A percentile compares a stretch with the other conserved stretches of the same genome.
phyloP scores from a whole-genome alignment of 2,888 invertebrate genomes.

The Sericinus montela region DNA sequence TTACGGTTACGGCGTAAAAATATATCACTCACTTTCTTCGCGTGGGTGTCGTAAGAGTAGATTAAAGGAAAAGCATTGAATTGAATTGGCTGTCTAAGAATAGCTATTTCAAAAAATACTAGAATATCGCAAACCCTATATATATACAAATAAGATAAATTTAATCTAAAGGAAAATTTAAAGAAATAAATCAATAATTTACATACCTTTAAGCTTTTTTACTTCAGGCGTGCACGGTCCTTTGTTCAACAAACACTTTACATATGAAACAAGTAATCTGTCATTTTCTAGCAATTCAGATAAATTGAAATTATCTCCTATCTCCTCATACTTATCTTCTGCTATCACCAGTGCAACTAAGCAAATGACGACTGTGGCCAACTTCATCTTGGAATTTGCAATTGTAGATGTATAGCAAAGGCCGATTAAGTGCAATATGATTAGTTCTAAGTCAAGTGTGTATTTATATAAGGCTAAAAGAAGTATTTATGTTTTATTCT shows the following conservation, averaged over 20 bases:
- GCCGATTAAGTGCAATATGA: slow-evolving; percentile 17
- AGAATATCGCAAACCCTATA: too few species aligned
- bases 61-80: too few species aligned
- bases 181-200: background rate
- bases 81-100: too few species aligned
- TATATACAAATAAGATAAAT: too few species aligned
- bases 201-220: slow-evolving; percentile 83
- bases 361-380: slow-evolving; percentile 38
- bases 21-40: too few species aligned
- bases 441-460: slow-evolving; percentile 20
- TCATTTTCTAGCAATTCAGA: slow-evolving; percentile 83
- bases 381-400: slow-evolving; percentile 39
- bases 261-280: slow-evolving; percentile 82
- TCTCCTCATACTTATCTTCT: slow-evolving; percentile 77
- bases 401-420: background rate
- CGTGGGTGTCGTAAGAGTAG: too few species aligned
- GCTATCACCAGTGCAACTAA: slow-evolving; percentile 41
- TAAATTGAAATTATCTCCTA: slow-evolving; percentile 83
- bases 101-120: too few species aligned
- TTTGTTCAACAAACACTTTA: slow-evolving; percentile 82
- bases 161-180: too few species aligned
- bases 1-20: too few species aligned
- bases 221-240: slow-evolving; percentile 86
- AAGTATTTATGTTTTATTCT: slow-evolving; percentile 17
- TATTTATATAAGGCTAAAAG: slow-evolving; percentile 20